Evolutionary conservation across 2,888 invertebrate species (phyloP), one percentile per base, ranked within the genome.

Genomic region (Pterostichus niger): DNA sequence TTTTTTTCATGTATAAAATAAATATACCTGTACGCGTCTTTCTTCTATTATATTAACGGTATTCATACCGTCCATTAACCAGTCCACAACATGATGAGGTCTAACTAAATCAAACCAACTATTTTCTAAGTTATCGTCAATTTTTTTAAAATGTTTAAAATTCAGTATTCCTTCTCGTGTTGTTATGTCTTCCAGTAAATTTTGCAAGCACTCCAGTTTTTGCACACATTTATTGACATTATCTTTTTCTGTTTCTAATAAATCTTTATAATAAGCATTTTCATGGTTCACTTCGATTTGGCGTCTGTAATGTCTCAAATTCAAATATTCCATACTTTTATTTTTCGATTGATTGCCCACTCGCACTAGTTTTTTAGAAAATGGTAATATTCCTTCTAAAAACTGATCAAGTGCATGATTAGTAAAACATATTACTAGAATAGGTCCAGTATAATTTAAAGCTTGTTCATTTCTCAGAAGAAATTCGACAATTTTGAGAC

Each of bases 391-490:
- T 7, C 94, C 95, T 88, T 95, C 94, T 49, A 97, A 89, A 88
- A 97, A 97, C 88, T 97, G 96, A 90, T 97, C 97, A 61, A 97
- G 89, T 5, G 97, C 96, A 88, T 96, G 96, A 90, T 97, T 97
- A 6, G 96, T 97, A 88, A 94, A 96, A 86, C 96, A 96, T 24
- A 97, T 93, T 0, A 97, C 91, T 7, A 97, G 89, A 88, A 97
- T 94, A 0, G 95, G 95, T 2, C 90, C 90, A 33, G 7, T 0
- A 31, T 44, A 75, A 5, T 61, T 6, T 90, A 90, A 90, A 2
- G 85, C 35, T 0, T 85, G 64, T 49, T 86, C 85, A 87, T 95
- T 95, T 84, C 91, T 89, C 0, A 95, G 88, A 40, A 96, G 87
- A 0, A 92, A 92, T 73, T 93, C 91, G 1, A 94, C 93, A n/a